Conservation (phyloP, 2,113 vertebrate genomes). For the Pachycephala philippinensis region DNA sequence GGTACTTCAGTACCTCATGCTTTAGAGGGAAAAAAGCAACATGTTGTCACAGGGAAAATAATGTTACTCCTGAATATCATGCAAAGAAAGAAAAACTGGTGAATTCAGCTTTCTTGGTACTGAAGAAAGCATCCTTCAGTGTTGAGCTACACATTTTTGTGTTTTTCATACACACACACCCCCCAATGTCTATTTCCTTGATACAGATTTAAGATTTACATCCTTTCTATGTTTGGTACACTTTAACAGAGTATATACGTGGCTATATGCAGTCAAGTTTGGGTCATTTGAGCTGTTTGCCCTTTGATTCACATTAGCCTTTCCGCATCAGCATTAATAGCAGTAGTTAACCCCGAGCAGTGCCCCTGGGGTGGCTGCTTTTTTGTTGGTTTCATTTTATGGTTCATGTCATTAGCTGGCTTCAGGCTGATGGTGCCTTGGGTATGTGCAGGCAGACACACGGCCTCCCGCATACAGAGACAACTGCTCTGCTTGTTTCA, state of each 20-base stretch:
- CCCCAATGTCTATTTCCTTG: background rate
- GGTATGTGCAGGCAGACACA: background rate
- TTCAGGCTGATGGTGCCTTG: background rate
- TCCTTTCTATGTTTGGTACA: background rate
- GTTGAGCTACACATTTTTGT: background rate
- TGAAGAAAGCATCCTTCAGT: background rate
- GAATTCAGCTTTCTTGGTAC: background rate
- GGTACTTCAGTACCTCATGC: background rate
- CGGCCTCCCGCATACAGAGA: rapidly evolving
- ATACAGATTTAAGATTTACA: background rate
- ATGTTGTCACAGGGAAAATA: background rate
- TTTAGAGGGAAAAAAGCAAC: background rate
- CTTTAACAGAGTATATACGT: background rate
- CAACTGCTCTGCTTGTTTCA: background rate
- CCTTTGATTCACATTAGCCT: background rate
- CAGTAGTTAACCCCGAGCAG: background rate
- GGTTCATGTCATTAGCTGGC: background rate
- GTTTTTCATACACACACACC: background rate
- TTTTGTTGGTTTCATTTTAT: background rate
- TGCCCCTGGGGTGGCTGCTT: background rate
- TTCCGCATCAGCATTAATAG: background rate
- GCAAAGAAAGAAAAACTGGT: background rate
- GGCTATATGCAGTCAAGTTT: background rate
- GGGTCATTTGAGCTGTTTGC: background rate
- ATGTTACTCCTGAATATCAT: background rate